Conservation (phyloP, 2,888 invertebrate genomes). For the Hirtodrosophila histrioides region DNA sequence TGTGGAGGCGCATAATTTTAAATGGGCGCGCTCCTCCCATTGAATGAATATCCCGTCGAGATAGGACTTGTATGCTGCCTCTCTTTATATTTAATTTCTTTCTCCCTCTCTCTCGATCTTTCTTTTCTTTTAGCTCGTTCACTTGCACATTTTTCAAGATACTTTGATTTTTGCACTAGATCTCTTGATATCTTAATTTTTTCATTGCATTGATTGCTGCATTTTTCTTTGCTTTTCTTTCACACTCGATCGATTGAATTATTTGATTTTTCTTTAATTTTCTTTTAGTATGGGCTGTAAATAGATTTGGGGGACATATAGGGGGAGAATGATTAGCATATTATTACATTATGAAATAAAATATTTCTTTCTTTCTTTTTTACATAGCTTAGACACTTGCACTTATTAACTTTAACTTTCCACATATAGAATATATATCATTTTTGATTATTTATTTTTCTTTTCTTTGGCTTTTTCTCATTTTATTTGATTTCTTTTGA, state of each 20-base stretch:
- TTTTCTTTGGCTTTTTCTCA: conserved; percentile 10
- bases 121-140: conserved; percentile 24
- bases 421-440: conserved; percentile 12
- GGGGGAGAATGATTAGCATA: conserved; percentile 1
- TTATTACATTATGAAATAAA: conserved; percentile 15
- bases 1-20: conserved; percentile 85
- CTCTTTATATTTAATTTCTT: too few relatives aligned
- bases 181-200: conserved; percentile 39
- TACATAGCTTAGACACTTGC: conserved; percentile 15
- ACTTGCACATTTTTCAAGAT: conserved; percentile 49
- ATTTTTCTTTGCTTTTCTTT: conserved; percentile 19
- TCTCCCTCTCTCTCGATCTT: neutral
- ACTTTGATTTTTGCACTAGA: conserved; percentile 46
- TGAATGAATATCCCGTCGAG: conserved; percentile 58
- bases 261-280: conserved; percentile 24
- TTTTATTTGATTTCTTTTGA: conserved; percentile 11
- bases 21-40: conserved; percentile 83
- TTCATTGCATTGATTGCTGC: conserved; percentile 23
- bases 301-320: conserved; percentile 39
- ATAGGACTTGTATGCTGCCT: conserved; percentile 9
- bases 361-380: neutral
- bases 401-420: conserved; percentile 33
- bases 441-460: conserved; percentile 8
- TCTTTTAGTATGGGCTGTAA: conserved; percentile 48
- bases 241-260: conserved; percentile 41